A percentile compares a stretch with the other conserved stretches of the same genome.
phyloP scores from a whole-genome alignment of 37 sponge, comb jelly and placozoan species.

The Halisarca cf. caerulea region DNA sequence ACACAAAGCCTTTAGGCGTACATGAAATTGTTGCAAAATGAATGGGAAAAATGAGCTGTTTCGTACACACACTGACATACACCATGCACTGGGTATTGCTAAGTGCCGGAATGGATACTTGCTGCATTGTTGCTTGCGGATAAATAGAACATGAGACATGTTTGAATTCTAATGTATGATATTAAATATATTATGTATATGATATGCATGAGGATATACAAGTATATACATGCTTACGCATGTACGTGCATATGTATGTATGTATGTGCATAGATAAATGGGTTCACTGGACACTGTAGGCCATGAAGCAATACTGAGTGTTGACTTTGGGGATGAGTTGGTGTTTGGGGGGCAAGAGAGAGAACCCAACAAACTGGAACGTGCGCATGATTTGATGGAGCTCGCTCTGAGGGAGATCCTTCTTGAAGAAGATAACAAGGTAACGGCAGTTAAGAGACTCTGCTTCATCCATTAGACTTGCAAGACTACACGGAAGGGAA shows the following conservation, averaged over 20 bases:
- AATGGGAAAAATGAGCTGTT: too few relatives aligned
- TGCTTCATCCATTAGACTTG: slow-evolving; percentile 28
- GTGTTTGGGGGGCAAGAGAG: background rate
- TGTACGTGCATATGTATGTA: too few relatives aligned
- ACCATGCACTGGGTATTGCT: too few relatives aligned
- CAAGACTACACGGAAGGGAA: background rate
- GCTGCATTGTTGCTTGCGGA: too few relatives aligned
- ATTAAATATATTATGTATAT: too few relatives aligned
- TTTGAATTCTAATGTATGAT: too few relatives aligned
- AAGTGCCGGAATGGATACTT: too few relatives aligned
- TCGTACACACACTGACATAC: too few relatives aligned
- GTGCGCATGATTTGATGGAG: slow-evolving; percentile 6
- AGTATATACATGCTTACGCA: background rate
- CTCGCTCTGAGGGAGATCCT: background rate
- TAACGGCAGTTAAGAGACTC: background rate
- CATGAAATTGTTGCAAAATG: too few relatives aligned
- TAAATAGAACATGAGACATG: too few relatives aligned
- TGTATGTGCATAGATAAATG: too few relatives aligned
- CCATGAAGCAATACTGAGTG: slow-evolving; percentile 14
- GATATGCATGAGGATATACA: background rate
- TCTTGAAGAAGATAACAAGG: slow-evolving; percentile 17
- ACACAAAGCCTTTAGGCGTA: too few relatives aligned
- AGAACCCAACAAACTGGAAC: slow-evolving; percentile 6
- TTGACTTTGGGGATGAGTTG: background rate
- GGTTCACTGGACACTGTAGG: background rate